Evolutionary conservation across 2,113 vertebrate genomes (phyloP).

Genomic region (Melanerpes formicivorus): DNA sequence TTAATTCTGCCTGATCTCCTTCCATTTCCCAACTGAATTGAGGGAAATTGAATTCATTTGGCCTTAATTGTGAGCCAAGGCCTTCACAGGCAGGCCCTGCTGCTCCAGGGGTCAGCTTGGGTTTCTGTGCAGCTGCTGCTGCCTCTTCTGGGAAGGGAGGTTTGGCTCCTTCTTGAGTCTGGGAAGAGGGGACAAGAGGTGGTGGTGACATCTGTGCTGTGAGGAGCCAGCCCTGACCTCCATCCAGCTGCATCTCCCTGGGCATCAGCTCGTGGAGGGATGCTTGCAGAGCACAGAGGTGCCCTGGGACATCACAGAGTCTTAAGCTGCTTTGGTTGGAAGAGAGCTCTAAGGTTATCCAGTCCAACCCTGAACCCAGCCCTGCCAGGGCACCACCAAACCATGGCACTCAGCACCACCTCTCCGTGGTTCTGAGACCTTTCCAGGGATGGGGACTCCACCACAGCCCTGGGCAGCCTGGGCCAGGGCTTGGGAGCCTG

Average conservation of each 20-base stretch:
- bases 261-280: not conserved
- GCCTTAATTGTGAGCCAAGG: not conserved
- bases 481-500: no score
- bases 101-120: not conserved
- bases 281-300: no score
- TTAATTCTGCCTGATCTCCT: not conserved
- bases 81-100: not conserved
- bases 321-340: not conserved
- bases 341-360: not conserved
- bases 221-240: not conserved
- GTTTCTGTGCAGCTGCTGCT: not conserved
- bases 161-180: not conserved
- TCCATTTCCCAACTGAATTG: not conserved
- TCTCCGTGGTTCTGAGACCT: no score
- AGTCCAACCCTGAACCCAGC: not conserved
- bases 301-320: not conserved
- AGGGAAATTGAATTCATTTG: not conserved
- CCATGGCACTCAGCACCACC: not conserved
- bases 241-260: not conserved
- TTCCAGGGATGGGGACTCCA: no score
- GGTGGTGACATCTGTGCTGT: not conserved
- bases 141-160: not conserved
- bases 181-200: accelerated
- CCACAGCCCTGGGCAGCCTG: no score
- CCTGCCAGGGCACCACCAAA: not conserved